Conservation (phyloP, 2,797 vertebrate genomes). For the Oophaga sylvatica region DNA sequence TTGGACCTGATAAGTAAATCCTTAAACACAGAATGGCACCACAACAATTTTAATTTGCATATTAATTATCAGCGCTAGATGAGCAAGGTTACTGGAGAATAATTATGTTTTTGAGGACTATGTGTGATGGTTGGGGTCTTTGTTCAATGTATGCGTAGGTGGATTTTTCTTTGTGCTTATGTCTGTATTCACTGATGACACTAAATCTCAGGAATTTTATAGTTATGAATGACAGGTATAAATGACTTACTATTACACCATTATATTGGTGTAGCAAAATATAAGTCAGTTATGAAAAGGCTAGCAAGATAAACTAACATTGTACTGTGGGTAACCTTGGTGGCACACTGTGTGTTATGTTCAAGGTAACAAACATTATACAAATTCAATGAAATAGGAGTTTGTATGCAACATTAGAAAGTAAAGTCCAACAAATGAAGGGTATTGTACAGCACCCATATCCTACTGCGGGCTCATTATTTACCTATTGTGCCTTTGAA, state of each 20-base stretch:
- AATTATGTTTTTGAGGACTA: slow-evolving; percentile 25
- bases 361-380: background rate
- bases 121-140: slow-evolving; percentile 8
- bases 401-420: background rate
- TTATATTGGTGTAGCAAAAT: background rate
- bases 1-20: slow-evolving; percentile 38
- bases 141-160: background rate
- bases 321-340: background rate
- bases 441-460: background rate
- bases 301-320: background rate
- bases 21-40: slow-evolving; percentile 28
- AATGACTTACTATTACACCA: background rate
- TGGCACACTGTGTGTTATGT: background rate
- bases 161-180: background rate
- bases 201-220: background rate
- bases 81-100: slow-evolving; percentile 34
- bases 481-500: background rate
- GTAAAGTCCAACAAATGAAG: background rate
- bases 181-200: background rate
- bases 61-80: slow-evolving; percentile 49
- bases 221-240: background rate
- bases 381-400: background rate
- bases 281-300: background rate
- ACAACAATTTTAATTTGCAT: slow-evolving; percentile 47
- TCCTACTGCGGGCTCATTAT: background rate